Evolutionary conservation across 2,888 invertebrate genomes (phyloP), one percentile per base, ranked within the genome.

Genomic region (Acrobasis repandana): DNA sequence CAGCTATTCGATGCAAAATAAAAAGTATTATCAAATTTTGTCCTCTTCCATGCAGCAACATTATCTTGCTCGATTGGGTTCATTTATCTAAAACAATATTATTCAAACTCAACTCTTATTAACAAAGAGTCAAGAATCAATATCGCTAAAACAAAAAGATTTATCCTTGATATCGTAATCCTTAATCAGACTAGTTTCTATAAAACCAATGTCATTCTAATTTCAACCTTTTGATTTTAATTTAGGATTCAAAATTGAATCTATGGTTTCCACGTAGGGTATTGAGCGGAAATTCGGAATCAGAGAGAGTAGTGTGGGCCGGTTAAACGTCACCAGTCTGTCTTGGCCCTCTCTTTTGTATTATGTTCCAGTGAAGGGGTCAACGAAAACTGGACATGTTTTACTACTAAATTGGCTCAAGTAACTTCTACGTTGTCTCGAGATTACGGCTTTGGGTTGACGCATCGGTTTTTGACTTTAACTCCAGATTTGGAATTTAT

Each of bases 1-100:
- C 89, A 90, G 86, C 89, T 90, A 76, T 85, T 81, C 88, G 89
- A 85, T 80, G 89, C 80, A 90, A 83, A 80, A 90, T 86, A 73
- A 87, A 80, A 74, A 88, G 75, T 74, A 85, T 74, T 68, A 86
- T 81, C 71, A 80, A 79, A 75, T 76, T 81, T 80, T 80, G 77
- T 76, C 79, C 82, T 80, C 84, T 82, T 88, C 86, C 81, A 84
- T 79, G 82, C 81, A 82, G 82, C 79, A 74, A 70, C 73, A 72
- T 82, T 90, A 91, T 91, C 78, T 79, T 84, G 84, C 86, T 82
- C 74, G 79, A 71, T 82, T 77, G 80, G 73, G 82, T 75, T 86
- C 91, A 91, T 91, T 91, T 92, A 91, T 90, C 90, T 91, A 79
- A n/a, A 82, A 73, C 16, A 58, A 36, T 20, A 49, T 28, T 34